Conservation (phyloP, 2,888 invertebrate species). For the Drosophila ezoana region DNA sequence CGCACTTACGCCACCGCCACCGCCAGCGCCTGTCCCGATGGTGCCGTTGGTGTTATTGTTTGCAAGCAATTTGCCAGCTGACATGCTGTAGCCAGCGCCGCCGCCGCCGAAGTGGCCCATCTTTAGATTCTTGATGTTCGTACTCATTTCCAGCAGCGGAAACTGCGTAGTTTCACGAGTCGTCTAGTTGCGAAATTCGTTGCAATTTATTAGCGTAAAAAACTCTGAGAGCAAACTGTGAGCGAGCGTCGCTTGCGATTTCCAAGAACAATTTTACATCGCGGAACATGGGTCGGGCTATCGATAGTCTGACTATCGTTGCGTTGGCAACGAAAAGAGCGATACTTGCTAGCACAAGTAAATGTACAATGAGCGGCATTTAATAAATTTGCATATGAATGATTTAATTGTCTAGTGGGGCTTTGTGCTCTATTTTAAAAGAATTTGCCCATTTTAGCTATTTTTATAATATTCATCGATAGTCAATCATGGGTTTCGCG, state of each 20-base stretch:
- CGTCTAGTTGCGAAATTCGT: constrained; percentile 33
- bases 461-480: constrained; percentile 18
- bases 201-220: constrained; percentile 39
- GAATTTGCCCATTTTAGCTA: neutral
- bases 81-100: constrained; percentile 45
- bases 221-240: constrained; percentile 15
- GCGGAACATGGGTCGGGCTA: neutral
- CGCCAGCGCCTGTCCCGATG: constrained; percentile 5
- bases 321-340: neutral
- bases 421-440: neutral
- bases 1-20: neutral
- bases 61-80: constrained; percentile 61
- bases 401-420: too few species aligned
- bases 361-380: too few species aligned
- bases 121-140: constrained; percentile 65
- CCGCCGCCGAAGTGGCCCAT: constrained; percentile 60
- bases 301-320: constrained; percentile 24
- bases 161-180: constrained; percentile 32
- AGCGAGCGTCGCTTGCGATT: constrained; percentile 42
- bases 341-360: neutral
- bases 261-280: constrained; percentile 6
- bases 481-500: neutral
- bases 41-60: constrained; percentile 51
- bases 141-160: constrained; percentile 62
- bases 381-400: neutral